Percentiles rank a stretch among this genome's conserved stretches.
phyloP scores from a whole-genome alignment of 2,888 invertebrate species.

The Oscheius onirici region DNA sequence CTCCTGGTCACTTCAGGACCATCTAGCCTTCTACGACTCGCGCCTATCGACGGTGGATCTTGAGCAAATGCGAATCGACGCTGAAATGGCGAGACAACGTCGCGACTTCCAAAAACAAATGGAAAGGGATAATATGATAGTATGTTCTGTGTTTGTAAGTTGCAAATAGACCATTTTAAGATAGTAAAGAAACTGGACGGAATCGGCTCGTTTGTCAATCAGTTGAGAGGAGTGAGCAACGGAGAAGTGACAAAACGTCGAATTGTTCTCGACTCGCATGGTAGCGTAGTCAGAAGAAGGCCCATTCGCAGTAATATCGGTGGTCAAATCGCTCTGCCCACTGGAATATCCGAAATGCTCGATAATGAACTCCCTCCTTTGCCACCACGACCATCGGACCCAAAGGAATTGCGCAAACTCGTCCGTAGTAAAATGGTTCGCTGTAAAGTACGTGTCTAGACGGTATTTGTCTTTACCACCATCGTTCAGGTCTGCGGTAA shows the following conservation, averaged over 20 bases:
- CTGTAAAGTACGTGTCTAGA: slow-evolving; percentile 48
- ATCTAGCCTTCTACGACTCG: slow-evolving; percentile 21
- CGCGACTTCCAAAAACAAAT: slow-evolving; percentile 4
- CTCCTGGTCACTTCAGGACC: neutral
- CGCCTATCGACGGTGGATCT: slow-evolving; percentile 25
- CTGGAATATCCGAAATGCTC: slow-evolving; percentile 10
- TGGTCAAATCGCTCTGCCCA: slow-evolving; percentile 22
- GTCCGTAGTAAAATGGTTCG: slow-evolving; percentile 69
- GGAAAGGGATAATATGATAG: slow-evolving; percentile 14
- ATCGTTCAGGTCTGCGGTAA: slow-evolving; percentile 67
- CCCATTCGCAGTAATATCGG: slow-evolving; percentile 21
- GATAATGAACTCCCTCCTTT: slow-evolving; percentile 40
- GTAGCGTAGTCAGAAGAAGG: slow-evolving; percentile 22
- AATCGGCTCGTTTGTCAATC: slow-evolving; percentile 26
- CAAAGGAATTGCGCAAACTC: slow-evolving; percentile 60
- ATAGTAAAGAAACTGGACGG: slow-evolving; percentile 20
- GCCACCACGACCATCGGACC: slow-evolving; percentile 60
- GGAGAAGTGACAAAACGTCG: slow-evolving; percentile 2
- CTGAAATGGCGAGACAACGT: slow-evolving; percentile 12
- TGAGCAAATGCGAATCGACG: slow-evolving; percentile 24
- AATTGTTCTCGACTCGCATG: slow-evolving; percentile 23
- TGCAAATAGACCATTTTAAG: neutral
- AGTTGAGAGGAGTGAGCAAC: slow-evolving; percentile 16
- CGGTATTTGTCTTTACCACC: slow-evolving; percentile 15
- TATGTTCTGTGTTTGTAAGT: neutral